Base-by-base conservation (phyloP, 2,797 vertebrate species). In the Rhabdomys pumilio region DNA sequence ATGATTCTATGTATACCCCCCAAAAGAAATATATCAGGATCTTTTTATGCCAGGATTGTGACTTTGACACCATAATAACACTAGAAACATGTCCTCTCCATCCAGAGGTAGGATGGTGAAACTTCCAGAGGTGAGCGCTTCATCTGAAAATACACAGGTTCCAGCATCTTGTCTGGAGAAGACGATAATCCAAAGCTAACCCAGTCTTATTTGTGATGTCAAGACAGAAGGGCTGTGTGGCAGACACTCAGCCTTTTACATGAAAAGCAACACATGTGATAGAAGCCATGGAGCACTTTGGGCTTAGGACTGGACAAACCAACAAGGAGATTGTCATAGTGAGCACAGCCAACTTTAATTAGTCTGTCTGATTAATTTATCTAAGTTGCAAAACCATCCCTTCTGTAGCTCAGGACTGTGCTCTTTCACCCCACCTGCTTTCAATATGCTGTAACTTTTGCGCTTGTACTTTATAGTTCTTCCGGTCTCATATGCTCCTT, bases 401-500 rank as follows among this genome's bases (percentile, higher is more conserved):
- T 91, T 47, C 61, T n/a, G n/a, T 26, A 73, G 53, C 19, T 87
- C 13, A 7, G 82, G 6, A 6, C 15, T 61, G 17, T 22, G 47
- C 1, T 47, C 13, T 57, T 81, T 10, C 1, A 69, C 20, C 6
- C 38, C 7, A 84, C 29, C 17, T 80, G 1, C 63, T n/a, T 53
- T 12, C 19, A 26, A 10, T 26, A 38, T 19, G 9, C 38, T 41
- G 61, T 3, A 24, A n/a, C 8, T 5, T 29, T 11, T 57, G 10
- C 61, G 53, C 2, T 53, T 67, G 9, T 44, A 14, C 26, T 80
- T 19, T 1, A n/a, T 20, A 87, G 22, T 15, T 57, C 9, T 75
- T 65, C 3, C 6, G 8, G 4, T 24, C 14, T 67, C 10, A 50
- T 34, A n/a, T 3, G 12, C 6, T 1, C 2, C 47, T n/a, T n/a